Evolutionary conservation across 2,113 vertebrate genomes (phyloP).

Genomic region (Bucco capensis): DNA sequence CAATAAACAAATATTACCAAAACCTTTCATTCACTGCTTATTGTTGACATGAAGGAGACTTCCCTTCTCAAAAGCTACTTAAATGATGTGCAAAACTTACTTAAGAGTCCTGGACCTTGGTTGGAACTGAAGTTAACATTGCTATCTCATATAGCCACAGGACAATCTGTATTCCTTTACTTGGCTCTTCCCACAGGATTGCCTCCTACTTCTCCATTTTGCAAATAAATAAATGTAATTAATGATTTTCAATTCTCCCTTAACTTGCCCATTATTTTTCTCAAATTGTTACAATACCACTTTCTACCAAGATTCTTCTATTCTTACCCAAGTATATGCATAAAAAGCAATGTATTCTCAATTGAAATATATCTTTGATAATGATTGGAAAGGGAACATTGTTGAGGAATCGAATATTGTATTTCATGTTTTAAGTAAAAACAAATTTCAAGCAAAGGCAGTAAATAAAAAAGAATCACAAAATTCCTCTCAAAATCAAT

Average conservation of each 20-base stretch:
- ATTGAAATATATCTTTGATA: neutral
- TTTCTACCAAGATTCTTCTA: too few relatives aligned
- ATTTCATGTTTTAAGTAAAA: neutral
- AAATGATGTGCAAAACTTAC: neutral
- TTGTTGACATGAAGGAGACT: neutral
- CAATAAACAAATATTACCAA: neutral
- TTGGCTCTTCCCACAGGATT: neutral
- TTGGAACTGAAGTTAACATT: neutral
- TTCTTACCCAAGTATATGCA: neutral
- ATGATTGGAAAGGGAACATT: neutral
- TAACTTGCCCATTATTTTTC: neutral
- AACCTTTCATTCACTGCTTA: neutral
- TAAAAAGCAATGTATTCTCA: neutral
- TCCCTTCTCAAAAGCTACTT: neutral
- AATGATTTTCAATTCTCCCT: neutral
- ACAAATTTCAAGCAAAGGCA: neutral
- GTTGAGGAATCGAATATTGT: neutral
- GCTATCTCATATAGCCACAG: neutral
- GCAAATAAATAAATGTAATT: neutral
- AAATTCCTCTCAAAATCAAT: neutral
- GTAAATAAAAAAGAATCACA: neutral
- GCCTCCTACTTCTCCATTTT: neutral
- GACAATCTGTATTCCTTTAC: neutral
- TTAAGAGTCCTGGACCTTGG: neutral
- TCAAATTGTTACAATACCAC: neutral